Evolutionary conservation across 1,140 invertebrate species (phyloP).

Genomic region (Lordiphosa stackelbergi): DNA sequence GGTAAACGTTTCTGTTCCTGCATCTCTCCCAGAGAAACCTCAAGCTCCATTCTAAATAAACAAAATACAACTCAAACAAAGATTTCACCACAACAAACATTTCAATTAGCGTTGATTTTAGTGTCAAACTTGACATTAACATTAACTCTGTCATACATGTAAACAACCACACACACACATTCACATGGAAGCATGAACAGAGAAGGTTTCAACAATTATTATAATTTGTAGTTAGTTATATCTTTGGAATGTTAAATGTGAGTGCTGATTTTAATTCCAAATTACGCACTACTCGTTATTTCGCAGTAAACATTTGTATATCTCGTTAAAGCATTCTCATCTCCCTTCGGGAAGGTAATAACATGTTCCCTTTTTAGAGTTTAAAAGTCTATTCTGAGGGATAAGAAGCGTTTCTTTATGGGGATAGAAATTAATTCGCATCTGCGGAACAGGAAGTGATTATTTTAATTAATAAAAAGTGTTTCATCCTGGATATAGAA

Average conservation of each 20-base stretch:
- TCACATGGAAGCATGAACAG: neutral
- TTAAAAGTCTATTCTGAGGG: no score
- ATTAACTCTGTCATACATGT: constrained; percentile 19
- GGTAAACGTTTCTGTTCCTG: neutral
- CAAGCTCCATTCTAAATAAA: constrained; percentile 1
- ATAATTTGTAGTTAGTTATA: neutral
- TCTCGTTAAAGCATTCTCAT: no score
- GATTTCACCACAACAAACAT: constrained; percentile 40
- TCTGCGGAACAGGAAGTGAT: no score
- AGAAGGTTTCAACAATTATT: constrained; percentile 6
- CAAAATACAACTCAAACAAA: constrained; percentile 3
- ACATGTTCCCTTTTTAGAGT: no score
- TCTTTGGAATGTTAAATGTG: neutral
- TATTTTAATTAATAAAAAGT: no score
- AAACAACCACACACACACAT: no score
- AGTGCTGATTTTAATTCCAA: neutral
- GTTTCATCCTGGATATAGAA: no score
- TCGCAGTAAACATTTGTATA: no score
- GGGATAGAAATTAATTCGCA: no score
- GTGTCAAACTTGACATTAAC: constrained; percentile 36
- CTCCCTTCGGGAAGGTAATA: no score
- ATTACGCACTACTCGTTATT: no score
- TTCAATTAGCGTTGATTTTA: constrained; percentile 52
- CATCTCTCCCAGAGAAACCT: constrained; percentile 15
- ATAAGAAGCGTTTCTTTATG: no score